Evolutionary conservation across 2,113 vertebrate genomes (phyloP).

Genomic region (Datnioides undecimradiatus): DNA sequence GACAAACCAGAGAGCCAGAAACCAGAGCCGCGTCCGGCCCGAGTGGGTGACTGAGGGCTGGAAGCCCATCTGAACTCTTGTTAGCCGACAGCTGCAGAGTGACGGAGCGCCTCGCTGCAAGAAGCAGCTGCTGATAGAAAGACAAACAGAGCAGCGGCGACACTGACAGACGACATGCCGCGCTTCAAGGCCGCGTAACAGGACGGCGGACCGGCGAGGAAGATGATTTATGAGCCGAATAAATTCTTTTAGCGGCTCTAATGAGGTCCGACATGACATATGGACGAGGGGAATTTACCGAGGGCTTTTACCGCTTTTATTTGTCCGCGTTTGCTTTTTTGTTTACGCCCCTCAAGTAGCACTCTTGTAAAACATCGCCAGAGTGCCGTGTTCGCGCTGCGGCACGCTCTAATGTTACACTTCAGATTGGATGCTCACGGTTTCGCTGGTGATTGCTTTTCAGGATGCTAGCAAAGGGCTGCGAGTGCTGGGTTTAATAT

Average conservation of each 20-base stretch:
- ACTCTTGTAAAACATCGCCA: conserved; percentile 5
- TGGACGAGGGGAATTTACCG: conserved; percentile 23
- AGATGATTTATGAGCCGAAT: conserved; percentile 49
- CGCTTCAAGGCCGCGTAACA: conserved; percentile 43
- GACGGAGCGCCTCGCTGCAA: conserved; percentile 35
- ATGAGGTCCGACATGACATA: conserved; percentile 35
- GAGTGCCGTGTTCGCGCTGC: not conserved
- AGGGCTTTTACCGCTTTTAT: conserved; percentile 32
- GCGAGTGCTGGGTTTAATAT: too few species aligned
- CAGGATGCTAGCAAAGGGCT: too few species aligned
- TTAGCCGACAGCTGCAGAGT: conserved; percentile 80
- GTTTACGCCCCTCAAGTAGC: not conserved
- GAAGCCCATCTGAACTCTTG: conserved; percentile 74
- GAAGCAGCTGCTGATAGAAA: conserved; percentile 58
- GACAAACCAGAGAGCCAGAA: conserved; percentile 1
- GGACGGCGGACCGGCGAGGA: not conserved
- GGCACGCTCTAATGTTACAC: not conserved
- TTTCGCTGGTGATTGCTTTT: too few species aligned
- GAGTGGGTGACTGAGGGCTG: conserved; percentile 66
- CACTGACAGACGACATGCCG: conserved; percentile 20
- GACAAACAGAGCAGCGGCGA: conserved; percentile 41
- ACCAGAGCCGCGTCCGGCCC: not conserved
- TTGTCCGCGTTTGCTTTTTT: conserved; percentile 23
- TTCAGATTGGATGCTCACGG: not conserved
- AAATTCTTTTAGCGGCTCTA: conserved; percentile 16